phyloP scores from a whole-genome alignment of 1,140 invertebrate species.

The Aleiodes sp. region DNA sequence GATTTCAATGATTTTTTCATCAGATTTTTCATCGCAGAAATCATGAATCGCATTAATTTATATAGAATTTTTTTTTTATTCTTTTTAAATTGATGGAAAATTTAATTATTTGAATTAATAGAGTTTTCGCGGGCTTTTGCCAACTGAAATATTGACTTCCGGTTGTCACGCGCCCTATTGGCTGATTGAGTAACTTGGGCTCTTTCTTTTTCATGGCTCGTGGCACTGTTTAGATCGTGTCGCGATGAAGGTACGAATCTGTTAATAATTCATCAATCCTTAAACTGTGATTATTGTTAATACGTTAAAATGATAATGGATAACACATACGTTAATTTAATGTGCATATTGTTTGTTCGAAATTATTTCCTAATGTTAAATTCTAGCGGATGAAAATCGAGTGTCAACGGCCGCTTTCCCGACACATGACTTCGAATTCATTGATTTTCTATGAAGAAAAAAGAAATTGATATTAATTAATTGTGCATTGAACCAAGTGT shows the following conservation, averaged over 20 bases:
- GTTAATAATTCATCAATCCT: slow-evolving; percentile 48
- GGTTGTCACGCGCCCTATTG: slow-evolving; percentile 31
- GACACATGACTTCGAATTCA: background rate
- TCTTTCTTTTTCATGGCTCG: slow-evolving; percentile 43
- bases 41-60: too few relatives aligned
- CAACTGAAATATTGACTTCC: slow-evolving; percentile 28
- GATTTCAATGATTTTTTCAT: too few relatives aligned
- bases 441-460: background rate
- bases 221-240: slow-evolving; percentile 32
- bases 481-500: background rate
- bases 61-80: too few relatives aligned
- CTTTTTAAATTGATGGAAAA: background rate
- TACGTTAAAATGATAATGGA: slow-evolving; percentile 14
- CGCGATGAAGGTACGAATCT: slow-evolving; percentile 58
- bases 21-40: too few relatives aligned
- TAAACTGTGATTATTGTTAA: background rate
- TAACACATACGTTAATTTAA: slow-evolving; percentile 12
- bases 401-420: slow-evolving; percentile 22
- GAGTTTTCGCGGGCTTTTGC: slow-evolving; percentile 13
- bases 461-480: background rate
- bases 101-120: too few relatives aligned
- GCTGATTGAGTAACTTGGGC: background rate
- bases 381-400: slow-evolving; percentile 10
- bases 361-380: slow-evolving; percentile 14
- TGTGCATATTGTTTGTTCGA: slow-evolving; percentile 30